These are phyloP conservation scores for Ibidorhyncha struthersii DNA, from an alignment of 2,113 vertebrate species.

Conservation along the genomic window DNA sequence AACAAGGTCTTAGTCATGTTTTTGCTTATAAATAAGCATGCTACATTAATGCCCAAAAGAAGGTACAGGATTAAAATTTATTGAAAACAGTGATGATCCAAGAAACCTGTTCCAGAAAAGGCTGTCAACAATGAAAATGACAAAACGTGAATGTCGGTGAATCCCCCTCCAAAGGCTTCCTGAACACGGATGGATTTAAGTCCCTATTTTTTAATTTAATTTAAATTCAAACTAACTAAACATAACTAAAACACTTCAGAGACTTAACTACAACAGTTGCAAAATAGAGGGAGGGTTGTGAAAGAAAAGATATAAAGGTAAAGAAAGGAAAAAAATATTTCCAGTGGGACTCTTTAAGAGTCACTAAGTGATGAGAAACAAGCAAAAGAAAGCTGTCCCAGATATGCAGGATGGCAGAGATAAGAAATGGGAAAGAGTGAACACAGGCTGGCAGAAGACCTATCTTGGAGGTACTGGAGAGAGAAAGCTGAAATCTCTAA, in stretches of 20 bases:
- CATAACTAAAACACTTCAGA: background rate
- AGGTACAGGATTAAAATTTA: background rate
- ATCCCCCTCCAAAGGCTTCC: background rate
- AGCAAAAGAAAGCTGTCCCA: background rate
- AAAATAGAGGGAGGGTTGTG: background rate
- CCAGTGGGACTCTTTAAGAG: background rate
- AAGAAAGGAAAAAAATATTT: background rate
- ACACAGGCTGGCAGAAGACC: fast-evolving
- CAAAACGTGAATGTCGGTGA: background rate
- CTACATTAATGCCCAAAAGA: background rate
- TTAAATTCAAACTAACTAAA: background rate
- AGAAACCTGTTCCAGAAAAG: background rate
- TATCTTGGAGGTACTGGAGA: background rate
- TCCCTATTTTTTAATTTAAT: background rate
- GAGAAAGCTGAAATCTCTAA: background rate
- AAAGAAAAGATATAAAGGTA: background rate
- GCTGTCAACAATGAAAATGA: background rate
- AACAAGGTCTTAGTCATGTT: background rate
- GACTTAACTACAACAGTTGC: background rate
- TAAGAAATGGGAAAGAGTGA: background rate
- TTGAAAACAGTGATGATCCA: background rate
- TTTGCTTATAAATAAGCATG: background rate
- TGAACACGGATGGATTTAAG: background rate
- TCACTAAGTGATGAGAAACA: background rate
- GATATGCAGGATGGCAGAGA: background rate